Conservation (phyloP, 2,797 vertebrate species). For the Mormyrops attenuatus region DNA sequence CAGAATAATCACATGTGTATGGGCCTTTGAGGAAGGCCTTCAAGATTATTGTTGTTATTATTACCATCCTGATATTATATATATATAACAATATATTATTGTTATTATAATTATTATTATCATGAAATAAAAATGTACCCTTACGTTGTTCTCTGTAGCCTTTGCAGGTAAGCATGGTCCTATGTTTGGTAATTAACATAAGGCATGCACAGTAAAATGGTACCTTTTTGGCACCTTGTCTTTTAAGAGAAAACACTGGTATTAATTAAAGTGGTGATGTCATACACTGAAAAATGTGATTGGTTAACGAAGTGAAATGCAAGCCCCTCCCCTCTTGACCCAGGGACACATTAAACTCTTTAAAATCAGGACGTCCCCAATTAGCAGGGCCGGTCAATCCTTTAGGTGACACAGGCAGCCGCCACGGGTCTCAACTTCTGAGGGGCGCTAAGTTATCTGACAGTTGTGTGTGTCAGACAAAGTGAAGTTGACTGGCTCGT, state of each 20-base stretch:
- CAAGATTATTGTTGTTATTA: too few species aligned
- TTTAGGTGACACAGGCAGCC: neutral
- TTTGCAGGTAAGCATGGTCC: too few species aligned
- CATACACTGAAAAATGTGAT: neutral
- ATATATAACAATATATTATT: too few species aligned
- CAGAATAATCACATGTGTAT: too few species aligned
- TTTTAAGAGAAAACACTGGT: neutral
- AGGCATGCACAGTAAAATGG: neutral
- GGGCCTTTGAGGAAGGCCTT: too few species aligned
- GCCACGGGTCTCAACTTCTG: neutral
- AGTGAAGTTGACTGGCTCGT: neutral
- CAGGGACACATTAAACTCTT: neutral
- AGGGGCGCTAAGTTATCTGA: neutral
- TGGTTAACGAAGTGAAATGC: neutral
- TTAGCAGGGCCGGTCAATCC: neutral
- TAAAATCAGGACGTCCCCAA: neutral
- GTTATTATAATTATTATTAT: too few species aligned
- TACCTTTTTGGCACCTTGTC: neutral
- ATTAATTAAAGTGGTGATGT: neutral
- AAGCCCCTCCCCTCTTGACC: neutral
- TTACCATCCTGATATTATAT: too few species aligned
- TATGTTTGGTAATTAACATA: neutral
- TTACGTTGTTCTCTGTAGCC: neutral
- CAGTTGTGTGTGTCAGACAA: neutral
- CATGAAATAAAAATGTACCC: neutral